Evolutionary conservation across 2,113 vertebrate genomes (phyloP).

Genomic region (Cromileptes altivelis): DNA sequence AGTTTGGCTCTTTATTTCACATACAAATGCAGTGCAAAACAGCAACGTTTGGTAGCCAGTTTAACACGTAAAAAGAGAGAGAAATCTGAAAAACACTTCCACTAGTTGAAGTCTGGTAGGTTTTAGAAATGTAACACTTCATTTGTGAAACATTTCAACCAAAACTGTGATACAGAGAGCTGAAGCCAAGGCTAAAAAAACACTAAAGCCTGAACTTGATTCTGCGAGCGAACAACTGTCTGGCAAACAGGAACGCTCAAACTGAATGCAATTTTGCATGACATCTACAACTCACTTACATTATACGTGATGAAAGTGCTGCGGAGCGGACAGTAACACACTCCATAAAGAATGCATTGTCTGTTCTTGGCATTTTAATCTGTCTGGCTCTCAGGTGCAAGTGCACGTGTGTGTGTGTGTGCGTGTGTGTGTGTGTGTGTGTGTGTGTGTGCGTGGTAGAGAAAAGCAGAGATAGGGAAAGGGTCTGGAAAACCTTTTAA

Average conservation of each 20-base stretch:
- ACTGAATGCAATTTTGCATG: constrained; percentile 31
- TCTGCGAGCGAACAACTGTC: constrained; percentile 11
- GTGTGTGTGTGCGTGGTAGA: constrained; percentile 17
- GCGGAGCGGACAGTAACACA: constrained; percentile 39
- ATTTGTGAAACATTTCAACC: neutral
- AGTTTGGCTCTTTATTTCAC: neutral
- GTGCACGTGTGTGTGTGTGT: constrained; percentile 9
- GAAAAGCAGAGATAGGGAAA: constrained; percentile 57
- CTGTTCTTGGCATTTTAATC: constrained; percentile 62
- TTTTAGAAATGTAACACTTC: neutral
- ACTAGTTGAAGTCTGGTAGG: neutral
- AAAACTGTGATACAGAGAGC: neutral
- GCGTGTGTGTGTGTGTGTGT: constrained; percentile 14
- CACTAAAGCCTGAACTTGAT: neutral
- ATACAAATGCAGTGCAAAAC: constrained; percentile 5
- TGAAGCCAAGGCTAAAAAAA: neutral
- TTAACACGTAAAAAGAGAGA: neutral
- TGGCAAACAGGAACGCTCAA: constrained; percentile 35
- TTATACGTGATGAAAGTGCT: constrained; percentile 41
- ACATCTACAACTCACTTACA: constrained; percentile 40
- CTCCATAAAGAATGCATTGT: constrained; percentile 59
- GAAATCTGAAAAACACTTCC: neutral
- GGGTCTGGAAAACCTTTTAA: constrained; percentile 75
- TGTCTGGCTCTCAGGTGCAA: constrained; percentile 62
- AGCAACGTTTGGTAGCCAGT: neutral